Evolutionary conservation across 2,888 invertebrate species (phyloP).

Genomic region (Atherix ibis): DNA sequence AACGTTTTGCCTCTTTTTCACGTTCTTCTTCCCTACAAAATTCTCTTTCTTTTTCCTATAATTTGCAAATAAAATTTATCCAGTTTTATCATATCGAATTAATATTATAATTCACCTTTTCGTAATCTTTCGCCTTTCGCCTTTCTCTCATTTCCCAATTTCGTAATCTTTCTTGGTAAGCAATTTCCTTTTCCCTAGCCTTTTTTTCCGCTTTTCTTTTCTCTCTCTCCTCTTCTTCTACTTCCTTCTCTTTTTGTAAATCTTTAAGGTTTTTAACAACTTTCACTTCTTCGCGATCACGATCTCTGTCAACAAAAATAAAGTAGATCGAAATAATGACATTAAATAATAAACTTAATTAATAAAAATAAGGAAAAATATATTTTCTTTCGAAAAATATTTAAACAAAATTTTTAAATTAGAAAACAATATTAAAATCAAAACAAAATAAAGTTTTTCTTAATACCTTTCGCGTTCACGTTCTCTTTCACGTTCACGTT

Average conservation of each 20-base stretch:
- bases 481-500: constrained; percentile 39
- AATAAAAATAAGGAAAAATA: too few relatives aligned
- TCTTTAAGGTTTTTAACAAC: constrained; percentile 41
- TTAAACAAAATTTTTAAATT: too few relatives aligned
- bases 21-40: constrained; percentile 71
- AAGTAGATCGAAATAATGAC: too few relatives aligned
- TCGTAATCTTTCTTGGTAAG: constrained; percentile 74
- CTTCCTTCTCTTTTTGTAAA: constrained; percentile 58
- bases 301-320: constrained; percentile 18
- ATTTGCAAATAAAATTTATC: constrained; percentile 6
- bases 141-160: constrained; percentile 82
- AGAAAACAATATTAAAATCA: neutral
- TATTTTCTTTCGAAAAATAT: neutral
- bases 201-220: constrained; percentile 78
- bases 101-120: constrained; percentile 34
- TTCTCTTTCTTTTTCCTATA: constrained; percentile 61
- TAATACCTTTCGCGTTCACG: constrained; percentile 35
- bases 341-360: neutral
- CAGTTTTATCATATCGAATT: neutral
- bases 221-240: constrained; percentile 86
- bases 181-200: constrained; percentile 86
- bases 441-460: neutral
- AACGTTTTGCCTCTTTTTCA: constrained; percentile 77
- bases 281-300: constrained; percentile 35
- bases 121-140: constrained; percentile 79